phyloP scores from a whole-genome alignment of 2,113 vertebrate genomes.

The Ceuthmochares aereus region DNA sequence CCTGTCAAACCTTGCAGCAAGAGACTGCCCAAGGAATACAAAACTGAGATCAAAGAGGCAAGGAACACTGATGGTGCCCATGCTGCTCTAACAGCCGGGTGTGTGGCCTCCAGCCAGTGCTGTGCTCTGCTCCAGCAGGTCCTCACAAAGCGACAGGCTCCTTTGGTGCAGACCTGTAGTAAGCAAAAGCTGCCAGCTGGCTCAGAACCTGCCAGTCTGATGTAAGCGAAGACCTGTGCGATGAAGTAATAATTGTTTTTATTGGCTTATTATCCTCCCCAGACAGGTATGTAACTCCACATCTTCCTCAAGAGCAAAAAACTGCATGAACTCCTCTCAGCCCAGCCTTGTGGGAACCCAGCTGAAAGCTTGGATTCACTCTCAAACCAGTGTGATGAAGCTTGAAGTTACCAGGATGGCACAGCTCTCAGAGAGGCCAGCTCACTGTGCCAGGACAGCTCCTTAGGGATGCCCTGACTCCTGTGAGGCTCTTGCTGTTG shows the following conservation, averaged over 20 bases:
- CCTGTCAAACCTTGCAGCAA: background rate
- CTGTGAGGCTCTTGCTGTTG: background rate
- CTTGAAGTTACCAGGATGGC: background rate
- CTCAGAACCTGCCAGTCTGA: background rate
- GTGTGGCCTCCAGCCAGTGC: background rate
- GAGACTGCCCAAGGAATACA: background rate
- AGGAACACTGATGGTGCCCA: background rate
- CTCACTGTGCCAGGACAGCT: background rate
- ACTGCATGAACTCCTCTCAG: background rate
- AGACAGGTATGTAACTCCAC: background rate
- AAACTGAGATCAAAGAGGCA: background rate
- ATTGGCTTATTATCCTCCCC: background rate
- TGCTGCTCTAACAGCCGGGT: background rate
- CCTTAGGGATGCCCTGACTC: accelerated
- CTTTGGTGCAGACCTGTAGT: background rate
- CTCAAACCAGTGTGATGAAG: background rate
- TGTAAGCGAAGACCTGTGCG: background rate
- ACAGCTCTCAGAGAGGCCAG: accelerated
- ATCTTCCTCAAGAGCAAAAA: background rate
- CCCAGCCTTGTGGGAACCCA: background rate
- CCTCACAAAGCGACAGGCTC: background rate
- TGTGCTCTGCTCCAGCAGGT: background rate
- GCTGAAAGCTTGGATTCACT: background rate
- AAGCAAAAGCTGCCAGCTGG: background rate
- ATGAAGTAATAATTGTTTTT: background rate